Base-by-base conservation (phyloP, 1,140 invertebrate genomes). In the Drosophila sulfurigaster region DNA sequence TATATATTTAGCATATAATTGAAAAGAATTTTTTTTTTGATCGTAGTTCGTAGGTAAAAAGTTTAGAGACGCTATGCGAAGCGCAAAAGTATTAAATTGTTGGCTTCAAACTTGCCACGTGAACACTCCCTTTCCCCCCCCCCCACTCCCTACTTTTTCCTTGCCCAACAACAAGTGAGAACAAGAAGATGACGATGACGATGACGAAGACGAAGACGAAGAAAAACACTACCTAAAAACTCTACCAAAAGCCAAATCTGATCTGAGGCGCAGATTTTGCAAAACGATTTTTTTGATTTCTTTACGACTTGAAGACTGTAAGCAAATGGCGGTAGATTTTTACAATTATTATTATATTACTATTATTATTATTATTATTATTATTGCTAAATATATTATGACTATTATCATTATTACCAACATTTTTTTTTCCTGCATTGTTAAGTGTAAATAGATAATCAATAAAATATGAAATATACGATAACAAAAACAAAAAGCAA, bases 271-370 rank as follows among this genome's bases (percentile, higher is more conserved):
- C 57, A 77, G 81, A 83, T 82, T 81, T 73, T 78, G 74, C 74
- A 71, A 79, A 76, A 79, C 20, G 72, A 77, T 70, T 70, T 73
- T 56, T 75, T 75, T 80, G 78, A 62, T 82, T 83, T 88, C 82
- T 74, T 87, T 78, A 88, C 82, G 82, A 87, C 83, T 82, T 88
- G 68, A 89, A 89, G 85, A 88, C 85, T 88, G 85, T 88, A 85
- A 85, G 78, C 78, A 81, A 85, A 71, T 49, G 81, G 81, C 81
- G 78, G 78, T 82, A 81, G 78, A 67, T 70, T 66, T 72, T 66
- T 75, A 73, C 59, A 58, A 78, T 63, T 79, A 71, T 68, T 73
- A 65, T 69, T 70, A 66, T 79, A 75, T 72, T 65, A 51, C 71
- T 35, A 72, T 54, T 30, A 76, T 70, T 71, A 79, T 70, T 76